phyloP scores from a whole-genome alignment of 2,888 invertebrate genomes.

The Tuta absoluta region DNA sequence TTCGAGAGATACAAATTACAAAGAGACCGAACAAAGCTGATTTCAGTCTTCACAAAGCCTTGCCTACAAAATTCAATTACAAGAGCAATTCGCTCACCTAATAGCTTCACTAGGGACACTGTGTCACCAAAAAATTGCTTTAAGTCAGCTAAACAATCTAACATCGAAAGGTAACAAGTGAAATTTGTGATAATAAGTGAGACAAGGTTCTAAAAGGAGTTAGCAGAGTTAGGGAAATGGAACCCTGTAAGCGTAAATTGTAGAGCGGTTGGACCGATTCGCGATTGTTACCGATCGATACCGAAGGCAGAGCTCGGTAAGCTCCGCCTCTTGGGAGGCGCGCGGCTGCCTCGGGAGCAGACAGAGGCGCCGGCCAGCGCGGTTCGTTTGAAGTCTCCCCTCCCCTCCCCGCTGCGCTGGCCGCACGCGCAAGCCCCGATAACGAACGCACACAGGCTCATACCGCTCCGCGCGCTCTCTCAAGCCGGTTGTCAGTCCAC shows the following conservation, averaged over 20 bases:
- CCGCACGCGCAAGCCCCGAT: constrained; percentile 66
- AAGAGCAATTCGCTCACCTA: constrained; percentile 72
- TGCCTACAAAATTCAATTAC: constrained; percentile 78
- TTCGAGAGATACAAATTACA: constrained; percentile 59
- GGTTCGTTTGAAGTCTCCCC: constrained; percentile 73
- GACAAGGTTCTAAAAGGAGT: constrained; percentile 53
- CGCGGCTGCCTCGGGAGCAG: constrained; percentile 75
- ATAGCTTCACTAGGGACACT: constrained; percentile 66
- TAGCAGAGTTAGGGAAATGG: constrained; percentile 36
- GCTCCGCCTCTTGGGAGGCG: constrained; percentile 78
- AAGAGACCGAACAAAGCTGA: constrained; percentile 60
- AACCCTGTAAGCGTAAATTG: constrained; percentile 50
- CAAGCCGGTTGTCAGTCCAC: constrained; percentile 74
- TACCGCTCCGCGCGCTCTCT: constrained; percentile 76
- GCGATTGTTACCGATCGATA: constrained; percentile 72
- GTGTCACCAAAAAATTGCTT: constrained; percentile 78
- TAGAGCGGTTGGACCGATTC: constrained; percentile 56
- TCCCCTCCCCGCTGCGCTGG: constrained; percentile 45
- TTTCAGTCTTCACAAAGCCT: constrained; percentile 63
- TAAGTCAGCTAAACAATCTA: constrained; percentile 45
- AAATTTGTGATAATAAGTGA: constrained; percentile 34
- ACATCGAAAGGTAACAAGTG: constrained; percentile 51
- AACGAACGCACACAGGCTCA: constrained; percentile 77
- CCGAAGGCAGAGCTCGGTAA: constrained; percentile 71
- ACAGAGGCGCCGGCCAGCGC: constrained; percentile 68